Percentiles rank a stretch among this genome's conserved stretches.
phyloP scores from a whole-genome alignment of 2,888 invertebrate species.

The Drosophila leonis region DNA sequence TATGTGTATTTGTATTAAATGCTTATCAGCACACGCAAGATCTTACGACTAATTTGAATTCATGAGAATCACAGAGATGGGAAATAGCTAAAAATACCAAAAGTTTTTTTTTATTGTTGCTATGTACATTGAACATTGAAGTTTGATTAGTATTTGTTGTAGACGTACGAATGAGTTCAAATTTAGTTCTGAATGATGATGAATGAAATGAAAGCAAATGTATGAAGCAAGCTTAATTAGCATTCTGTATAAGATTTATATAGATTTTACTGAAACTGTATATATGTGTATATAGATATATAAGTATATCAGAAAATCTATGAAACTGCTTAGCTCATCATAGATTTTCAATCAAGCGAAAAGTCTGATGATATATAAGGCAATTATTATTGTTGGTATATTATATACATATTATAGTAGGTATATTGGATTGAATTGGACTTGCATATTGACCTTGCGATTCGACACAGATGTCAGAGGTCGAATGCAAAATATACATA shows the following conservation, averaged over 20 bases:
- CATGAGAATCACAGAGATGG: not conserved
- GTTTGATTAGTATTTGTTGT: not conserved
- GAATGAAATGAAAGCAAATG: too few relatives aligned
- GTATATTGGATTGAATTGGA: not conserved
- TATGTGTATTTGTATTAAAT: not conserved
- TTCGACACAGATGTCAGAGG: not conserved
- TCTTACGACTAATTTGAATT: conserved; percentile 1
- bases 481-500: conserved; percentile 19
- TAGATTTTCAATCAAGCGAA: not conserved
- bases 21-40: conserved; percentile 2
- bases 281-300: not conserved
- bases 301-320: not conserved
- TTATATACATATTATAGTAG: not conserved
- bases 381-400: not conserved
- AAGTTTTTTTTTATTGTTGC: not conserved
- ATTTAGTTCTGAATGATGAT: too few relatives aligned
- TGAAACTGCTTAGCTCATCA: not conserved
- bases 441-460: conserved; percentile 3
- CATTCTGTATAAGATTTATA: not conserved
- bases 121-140: not conserved
- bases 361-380: not conserved
- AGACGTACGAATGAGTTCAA: not conserved
- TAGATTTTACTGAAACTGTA: not conserved
- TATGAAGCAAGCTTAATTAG: not conserved
- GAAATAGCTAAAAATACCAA: not conserved